These are phyloP conservation scores for Leptarthrus brevirostris DNA, from an alignment of 2,888 invertebrate species.

Conservation along the genomic window DNA sequence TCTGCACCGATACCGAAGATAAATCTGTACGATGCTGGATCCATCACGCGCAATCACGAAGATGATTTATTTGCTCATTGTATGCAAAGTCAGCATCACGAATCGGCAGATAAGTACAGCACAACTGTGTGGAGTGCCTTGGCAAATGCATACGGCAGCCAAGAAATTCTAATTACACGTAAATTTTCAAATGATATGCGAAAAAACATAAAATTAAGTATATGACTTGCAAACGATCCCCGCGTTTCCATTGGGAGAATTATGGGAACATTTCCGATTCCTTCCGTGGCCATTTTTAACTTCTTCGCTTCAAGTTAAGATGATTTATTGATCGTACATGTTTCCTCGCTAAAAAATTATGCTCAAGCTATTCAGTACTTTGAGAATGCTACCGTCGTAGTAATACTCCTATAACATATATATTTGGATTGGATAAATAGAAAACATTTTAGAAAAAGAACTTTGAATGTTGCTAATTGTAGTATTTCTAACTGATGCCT, in stretches of 20 bases:
- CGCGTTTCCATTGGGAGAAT: slow-evolving; percentile 1
- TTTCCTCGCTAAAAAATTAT: slow-evolving; percentile 25
- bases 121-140: not conserved
- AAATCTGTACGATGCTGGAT: slow-evolving; percentile 25
- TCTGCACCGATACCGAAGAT: not conserved
- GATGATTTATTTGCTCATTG: slow-evolving; percentile 47
- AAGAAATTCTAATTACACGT: slow-evolving; percentile 14
- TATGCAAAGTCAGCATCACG: slow-evolving; percentile 34
- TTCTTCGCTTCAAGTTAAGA: slow-evolving; percentile 5
- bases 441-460: too few species aligned
- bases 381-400: slow-evolving; percentile 9
- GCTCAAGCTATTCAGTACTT: not conserved
- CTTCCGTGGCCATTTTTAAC: not conserved
- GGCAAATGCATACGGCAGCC: slow-evolving; percentile 5
- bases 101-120: not conserved
- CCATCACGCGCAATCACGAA: slow-evolving; percentile 43
- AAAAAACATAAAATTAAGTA: slow-evolving; percentile 31
- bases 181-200: slow-evolving; percentile 17
- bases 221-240: not conserved
- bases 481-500: too few species aligned
- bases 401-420: too few species aligned
- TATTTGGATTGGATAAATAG: too few species aligned
- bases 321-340: slow-evolving; percentile 35
- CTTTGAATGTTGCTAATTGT: too few species aligned
- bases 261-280: slow-evolving; percentile 20